Conservation (phyloP, 1,140 invertebrate genomes). For the Popillia japonica region DNA sequence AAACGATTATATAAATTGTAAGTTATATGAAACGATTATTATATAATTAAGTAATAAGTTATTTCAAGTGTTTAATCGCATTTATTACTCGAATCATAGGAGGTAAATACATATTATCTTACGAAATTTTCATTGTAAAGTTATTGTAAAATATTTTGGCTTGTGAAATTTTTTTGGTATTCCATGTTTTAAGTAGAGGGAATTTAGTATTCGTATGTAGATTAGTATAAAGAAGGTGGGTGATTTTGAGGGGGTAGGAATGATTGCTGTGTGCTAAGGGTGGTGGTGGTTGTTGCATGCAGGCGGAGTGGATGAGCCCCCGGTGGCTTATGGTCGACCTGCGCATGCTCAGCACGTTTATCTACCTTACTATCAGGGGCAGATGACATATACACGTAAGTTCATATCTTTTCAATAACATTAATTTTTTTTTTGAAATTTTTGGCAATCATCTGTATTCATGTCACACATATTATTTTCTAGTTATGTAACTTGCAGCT, state of each 20-base stretch:
- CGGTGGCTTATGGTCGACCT: slow-evolving; percentile 69
- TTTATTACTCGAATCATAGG: too few species aligned
- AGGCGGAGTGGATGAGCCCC: slow-evolving; percentile 60
- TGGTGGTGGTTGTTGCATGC: slow-evolving; percentile 55
- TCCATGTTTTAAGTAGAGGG: background rate
- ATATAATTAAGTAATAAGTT: too few species aligned
- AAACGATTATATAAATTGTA: too few species aligned
- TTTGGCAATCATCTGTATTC: background rate
- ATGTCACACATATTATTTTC: too few species aligned
- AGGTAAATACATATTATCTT: too few species aligned
- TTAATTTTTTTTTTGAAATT: background rate
- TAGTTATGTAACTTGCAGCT: too few species aligned
- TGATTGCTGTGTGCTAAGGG: slow-evolving; percentile 43
- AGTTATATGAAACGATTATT: too few species aligned
- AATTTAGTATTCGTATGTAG: background rate
- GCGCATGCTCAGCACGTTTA: slow-evolving; percentile 81
- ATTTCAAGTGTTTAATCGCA: too few species aligned
- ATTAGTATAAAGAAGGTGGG: slow-evolving; percentile 8
- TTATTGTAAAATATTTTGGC: background rate
- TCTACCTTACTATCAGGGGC: slow-evolving; percentile 80
- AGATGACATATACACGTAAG: slow-evolving; percentile 81
- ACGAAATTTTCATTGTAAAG: too few species aligned
- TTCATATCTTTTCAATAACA: slow-evolving; percentile 54
- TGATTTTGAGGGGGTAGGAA: slow-evolving; percentile 38
- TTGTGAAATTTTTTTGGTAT: background rate